Evolutionary conservation across 2,113 vertebrate genomes (phyloP).

Genomic region (Ameiurus melas): DNA sequence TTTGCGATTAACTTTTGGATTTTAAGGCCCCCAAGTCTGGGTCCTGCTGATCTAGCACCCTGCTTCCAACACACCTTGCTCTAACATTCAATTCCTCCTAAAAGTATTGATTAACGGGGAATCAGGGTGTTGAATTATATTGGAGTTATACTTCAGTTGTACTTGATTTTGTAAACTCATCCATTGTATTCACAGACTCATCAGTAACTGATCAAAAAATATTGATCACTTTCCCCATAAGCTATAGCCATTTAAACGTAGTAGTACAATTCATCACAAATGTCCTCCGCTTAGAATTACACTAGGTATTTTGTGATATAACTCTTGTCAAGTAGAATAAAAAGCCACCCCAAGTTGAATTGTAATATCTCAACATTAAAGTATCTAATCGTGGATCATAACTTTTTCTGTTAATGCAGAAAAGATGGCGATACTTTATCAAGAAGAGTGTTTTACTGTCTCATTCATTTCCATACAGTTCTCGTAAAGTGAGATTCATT

Average conservation of each 20-base stretch:
- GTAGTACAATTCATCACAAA: conserved; percentile 30
- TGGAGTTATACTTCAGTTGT: not conserved
- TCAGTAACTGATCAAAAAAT: conserved; percentile 2
- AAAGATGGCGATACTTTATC: not conserved
- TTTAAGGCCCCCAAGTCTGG: not conserved
- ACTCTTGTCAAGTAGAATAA: not conserved
- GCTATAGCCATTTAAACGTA: conserved; percentile 16
- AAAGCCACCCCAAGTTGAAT: not conserved
- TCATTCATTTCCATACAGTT: not conserved
- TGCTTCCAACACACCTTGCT: not conserved
- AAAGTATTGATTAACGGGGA: not conserved
- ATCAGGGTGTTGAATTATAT: not conserved
- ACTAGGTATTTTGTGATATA: not conserved
- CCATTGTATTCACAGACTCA: not conserved
- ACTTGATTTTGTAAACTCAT: not conserved
- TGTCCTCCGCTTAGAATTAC: not conserved
- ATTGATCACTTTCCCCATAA: not conserved
- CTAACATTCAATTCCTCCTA: not conserved
- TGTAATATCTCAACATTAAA: not conserved
- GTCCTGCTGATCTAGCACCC: not conserved
- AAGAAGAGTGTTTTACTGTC: not conserved
- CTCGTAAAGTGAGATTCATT: not conserved
- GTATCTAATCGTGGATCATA: not conserved
- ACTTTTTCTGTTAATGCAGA: not conserved
- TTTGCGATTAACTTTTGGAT: not conserved